These are phyloP conservation scores for Tenualosa ilisha DNA, from an alignment of 2,797 vertebrate species.

Conservation along the genomic window DNA sequence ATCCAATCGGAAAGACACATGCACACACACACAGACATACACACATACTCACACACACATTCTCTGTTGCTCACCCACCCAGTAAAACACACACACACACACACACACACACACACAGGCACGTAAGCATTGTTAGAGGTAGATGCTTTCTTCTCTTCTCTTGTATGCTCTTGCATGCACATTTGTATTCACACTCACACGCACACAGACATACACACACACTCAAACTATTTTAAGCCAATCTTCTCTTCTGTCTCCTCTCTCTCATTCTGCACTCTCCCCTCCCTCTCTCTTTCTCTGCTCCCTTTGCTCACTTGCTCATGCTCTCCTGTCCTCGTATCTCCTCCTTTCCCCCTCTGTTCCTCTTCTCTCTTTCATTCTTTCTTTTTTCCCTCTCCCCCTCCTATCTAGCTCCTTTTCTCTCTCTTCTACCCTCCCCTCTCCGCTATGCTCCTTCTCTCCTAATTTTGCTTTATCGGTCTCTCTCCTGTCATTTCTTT, in stretches of 20 bases:
- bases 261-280: not conserved
- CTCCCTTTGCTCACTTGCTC: too few species aligned
- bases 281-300: conserved; percentile 8
- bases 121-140: not conserved
- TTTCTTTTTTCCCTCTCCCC: not conserved
- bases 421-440: not conserved
- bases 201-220: not conserved
- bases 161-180: too few species aligned
- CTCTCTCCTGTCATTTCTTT: not conserved
- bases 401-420: conserved; percentile 22
- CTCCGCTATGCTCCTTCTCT: not conserved
- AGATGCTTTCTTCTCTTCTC: too few species aligned
- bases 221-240: not conserved
- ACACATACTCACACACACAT: not conserved
- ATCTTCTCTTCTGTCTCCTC: not conserved
- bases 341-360: too few species aligned
- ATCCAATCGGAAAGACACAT: not conserved
- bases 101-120: conserved; percentile 2
- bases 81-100: conserved; percentile 27
- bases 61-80: conserved; percentile 7
- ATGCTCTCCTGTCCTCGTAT: too few species aligned
- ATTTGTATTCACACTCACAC: conserved; percentile 13
- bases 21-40: conserved; percentile 1
- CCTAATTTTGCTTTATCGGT: not conserved
- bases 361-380: too few species aligned